phyloP scores from a whole-genome alignment of 2,888 invertebrate species.

The Ptilodon capucinus region DNA sequence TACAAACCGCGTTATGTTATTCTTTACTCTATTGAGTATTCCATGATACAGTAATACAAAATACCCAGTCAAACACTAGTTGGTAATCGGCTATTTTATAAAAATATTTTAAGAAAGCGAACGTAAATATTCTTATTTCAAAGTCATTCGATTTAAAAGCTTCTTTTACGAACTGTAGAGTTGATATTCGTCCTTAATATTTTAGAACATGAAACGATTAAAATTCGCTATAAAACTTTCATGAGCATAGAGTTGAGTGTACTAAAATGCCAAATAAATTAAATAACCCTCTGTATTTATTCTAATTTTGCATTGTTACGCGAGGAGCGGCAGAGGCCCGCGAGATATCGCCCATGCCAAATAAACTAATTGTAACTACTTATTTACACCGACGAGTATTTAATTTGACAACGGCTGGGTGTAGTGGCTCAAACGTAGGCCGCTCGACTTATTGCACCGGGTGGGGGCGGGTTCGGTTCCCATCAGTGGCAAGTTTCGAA shows the following conservation, averaged over 20 bases:
- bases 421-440: too few species aligned
- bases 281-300: not conserved
- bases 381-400: conserved; percentile 17
- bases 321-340: not conserved
- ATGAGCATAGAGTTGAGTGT: not conserved
- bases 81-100: not conserved
- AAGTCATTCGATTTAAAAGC: too few species aligned
- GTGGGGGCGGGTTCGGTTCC: too few species aligned
- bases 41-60: too few species aligned
- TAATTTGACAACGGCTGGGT: conserved; percentile 7
- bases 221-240: not conserved
- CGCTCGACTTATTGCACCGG: too few species aligned
- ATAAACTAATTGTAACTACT: conserved; percentile 30
- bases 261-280: not conserved
- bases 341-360: conserved; percentile 29
- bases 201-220: not conserved
- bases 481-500: too few species aligned
- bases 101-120: not conserved
- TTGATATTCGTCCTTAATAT: not conserved
- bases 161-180: not conserved
- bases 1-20: too few species aligned
- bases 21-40: too few species aligned
- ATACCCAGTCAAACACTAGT: too few species aligned
- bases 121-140: too few species aligned
- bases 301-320: conserved; percentile 2